Evolutionary conservation across 2,888 invertebrate species (phyloP).

Genomic region (Alloplasta piceator): DNA sequence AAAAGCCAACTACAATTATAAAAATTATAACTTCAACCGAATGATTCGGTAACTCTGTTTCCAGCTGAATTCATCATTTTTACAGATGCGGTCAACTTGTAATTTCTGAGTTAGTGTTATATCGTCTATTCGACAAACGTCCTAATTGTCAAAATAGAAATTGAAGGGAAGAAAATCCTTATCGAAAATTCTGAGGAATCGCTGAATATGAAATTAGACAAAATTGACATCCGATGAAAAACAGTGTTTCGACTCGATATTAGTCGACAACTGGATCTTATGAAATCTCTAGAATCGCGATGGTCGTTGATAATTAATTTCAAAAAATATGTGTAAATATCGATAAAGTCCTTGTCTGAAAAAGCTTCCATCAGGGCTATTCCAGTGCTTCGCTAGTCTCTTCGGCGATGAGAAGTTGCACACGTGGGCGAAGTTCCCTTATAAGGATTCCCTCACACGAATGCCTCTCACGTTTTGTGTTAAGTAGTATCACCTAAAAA

Average conservation of each 20-base stretch:
- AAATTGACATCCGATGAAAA: too few relatives aligned
- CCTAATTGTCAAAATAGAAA: too few relatives aligned
- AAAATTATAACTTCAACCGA: not conserved
- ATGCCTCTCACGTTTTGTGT: constrained; percentile 65
- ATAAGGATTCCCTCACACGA: constrained; percentile 73
- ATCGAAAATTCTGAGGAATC: too few relatives aligned
- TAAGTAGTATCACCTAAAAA: constrained; percentile 56
- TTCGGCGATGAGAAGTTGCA: constrained; percentile 37
- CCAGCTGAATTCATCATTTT: not conserved
- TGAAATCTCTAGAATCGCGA: constrained; percentile 40
- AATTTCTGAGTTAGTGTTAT: too few relatives aligned
- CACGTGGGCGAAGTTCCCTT: constrained; percentile 78
- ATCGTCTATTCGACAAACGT: too few relatives aligned
- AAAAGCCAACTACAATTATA: too few relatives aligned
- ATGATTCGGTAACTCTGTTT: too few relatives aligned
- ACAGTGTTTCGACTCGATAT: too few relatives aligned
- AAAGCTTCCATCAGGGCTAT: constrained; percentile 34
- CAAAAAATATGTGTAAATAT: constrained; percentile 6
- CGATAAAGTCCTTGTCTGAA: constrained; percentile 57
- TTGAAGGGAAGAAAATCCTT: too few relatives aligned
- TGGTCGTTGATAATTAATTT: constrained; percentile 30
- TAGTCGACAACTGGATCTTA: constrained; percentile 18
- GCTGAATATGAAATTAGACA: too few relatives aligned
- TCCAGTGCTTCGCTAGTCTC: constrained; percentile 4
- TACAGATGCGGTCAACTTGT: too few relatives aligned